Evolutionary conservation across 1,140 invertebrate species (phyloP).

Genomic region (Drosophila littoralis): DNA sequence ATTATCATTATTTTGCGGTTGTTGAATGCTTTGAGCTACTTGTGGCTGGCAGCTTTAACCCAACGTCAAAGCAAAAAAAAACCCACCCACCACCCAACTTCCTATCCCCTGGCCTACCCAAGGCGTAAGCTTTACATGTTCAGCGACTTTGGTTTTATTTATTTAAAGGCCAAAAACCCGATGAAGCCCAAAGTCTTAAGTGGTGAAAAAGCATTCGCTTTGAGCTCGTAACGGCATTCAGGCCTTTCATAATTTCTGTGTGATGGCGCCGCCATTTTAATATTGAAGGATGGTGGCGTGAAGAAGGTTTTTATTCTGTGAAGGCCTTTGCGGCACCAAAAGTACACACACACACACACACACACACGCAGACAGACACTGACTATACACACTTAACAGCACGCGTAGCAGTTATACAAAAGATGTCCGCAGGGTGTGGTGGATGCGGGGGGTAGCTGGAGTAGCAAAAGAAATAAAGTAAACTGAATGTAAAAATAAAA

Average conservation of each 20-base stretch:
- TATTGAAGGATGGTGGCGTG: slow-evolving; percentile 13
- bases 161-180: slow-evolving; percentile 72
- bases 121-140: slow-evolving; percentile 27
- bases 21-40: slow-evolving; percentile 47
- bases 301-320: slow-evolving; percentile 17
- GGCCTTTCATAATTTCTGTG: slow-evolving; percentile 67
- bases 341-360: slow-evolving; percentile 14
- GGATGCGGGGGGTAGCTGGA: not conserved
- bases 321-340: slow-evolving; percentile 14
- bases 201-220: slow-evolving; percentile 61
- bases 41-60: slow-evolving; percentile 42
- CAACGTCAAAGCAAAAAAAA: slow-evolving; percentile 9
- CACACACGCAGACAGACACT: not conserved
- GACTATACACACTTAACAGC: slow-evolving; percentile 14
- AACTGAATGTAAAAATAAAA: slow-evolving; percentile 76
- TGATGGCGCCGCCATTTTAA: slow-evolving; percentile 42
- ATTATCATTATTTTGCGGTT: slow-evolving; percentile 35
- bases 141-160: slow-evolving; percentile 63
- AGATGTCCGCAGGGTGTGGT: slow-evolving; percentile 30
- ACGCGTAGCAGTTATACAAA: slow-evolving; percentile 61
- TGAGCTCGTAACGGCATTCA: slow-evolving; percentile 44
- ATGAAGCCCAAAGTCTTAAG: slow-evolving; percentile 76
- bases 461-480: slow-evolving; percentile 68
- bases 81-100: not conserved
- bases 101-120: too few species aligned